Percentiles rank a stretch among this genome's conserved stretches.
Conservation (phyloP, 2,888 invertebrate genomes). For the Hipparchia semele region DNA sequence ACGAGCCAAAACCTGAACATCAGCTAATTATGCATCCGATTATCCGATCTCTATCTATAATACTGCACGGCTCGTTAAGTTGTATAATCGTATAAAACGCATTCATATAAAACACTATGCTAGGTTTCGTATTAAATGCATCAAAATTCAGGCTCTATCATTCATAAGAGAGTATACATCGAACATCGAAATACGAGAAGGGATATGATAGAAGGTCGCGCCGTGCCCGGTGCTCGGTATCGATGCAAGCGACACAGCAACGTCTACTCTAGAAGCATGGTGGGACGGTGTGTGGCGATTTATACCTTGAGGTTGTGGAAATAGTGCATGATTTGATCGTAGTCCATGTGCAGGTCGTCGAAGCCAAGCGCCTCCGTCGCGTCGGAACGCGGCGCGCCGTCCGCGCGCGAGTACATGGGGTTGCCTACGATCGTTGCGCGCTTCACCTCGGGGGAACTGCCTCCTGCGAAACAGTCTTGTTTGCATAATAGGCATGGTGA, state of each 20-base stretch:
- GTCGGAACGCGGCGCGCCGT: slow-evolving; percentile 60
- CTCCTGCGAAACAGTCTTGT: slow-evolving; percentile 49
- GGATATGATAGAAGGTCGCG: slow-evolving; percentile 53
- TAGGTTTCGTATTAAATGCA: slow-evolving; percentile 73
- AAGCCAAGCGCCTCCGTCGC: slow-evolving; percentile 86
- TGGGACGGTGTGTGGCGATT: slow-evolving; percentile 64
- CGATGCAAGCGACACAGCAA: slow-evolving; percentile 74
- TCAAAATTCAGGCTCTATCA: slow-evolving; percentile 76
- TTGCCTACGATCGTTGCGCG: slow-evolving; percentile 94
- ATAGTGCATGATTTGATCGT: slow-evolving; percentile 98
- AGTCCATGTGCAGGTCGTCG: slow-evolving; percentile 96
- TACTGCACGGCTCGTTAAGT: slow-evolving; percentile 67
- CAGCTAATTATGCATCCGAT: no score
- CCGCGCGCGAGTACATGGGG: slow-evolving; percentile 91
- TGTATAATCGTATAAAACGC: slow-evolving; percentile 75
- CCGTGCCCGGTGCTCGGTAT: slow-evolving; percentile 51
- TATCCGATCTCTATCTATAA: slow-evolving; percentile 49
- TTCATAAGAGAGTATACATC: slow-evolving; percentile 72
- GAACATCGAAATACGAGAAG: slow-evolving; percentile 61
- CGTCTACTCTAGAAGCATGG: slow-evolving; percentile 77
- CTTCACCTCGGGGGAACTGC: slow-evolving; percentile 86
- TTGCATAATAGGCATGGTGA: no score
- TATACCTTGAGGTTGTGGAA: slow-evolving; percentile 98
- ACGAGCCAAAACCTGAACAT: no score
- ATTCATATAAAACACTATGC: slow-evolving; percentile 75